A percentile compares a stretch with the other conserved stretches of the same genome.
These are phyloP conservation scores for Calvadosia cruxmelitensis DNA, from an alignment of 30 jellyfish, hydroid and myxozoan genomes.

Conservation along the genomic window DNA sequence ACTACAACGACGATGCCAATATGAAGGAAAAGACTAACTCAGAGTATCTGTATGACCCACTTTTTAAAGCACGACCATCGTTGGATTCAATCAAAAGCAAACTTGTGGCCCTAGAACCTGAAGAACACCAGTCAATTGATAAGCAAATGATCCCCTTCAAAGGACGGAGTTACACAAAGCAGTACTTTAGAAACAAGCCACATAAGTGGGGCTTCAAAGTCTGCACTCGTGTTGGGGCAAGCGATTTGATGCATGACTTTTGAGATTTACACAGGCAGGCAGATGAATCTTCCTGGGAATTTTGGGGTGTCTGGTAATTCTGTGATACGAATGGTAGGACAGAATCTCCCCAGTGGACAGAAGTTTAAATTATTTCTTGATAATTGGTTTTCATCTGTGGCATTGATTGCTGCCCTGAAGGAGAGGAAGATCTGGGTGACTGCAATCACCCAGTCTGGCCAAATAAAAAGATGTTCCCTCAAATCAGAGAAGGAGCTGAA, in stretches of 20 bases:
- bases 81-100: no score
- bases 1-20: no score
- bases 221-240: slow-evolving; percentile 4
- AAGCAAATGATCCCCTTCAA: no score
- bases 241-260: slow-evolving; percentile 13
- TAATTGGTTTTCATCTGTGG: slow-evolving; percentile 24
- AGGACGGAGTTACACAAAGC: no score
- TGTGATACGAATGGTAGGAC: slow-evolving; percentile 5
- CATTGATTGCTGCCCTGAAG: slow-evolving; percentile 14
- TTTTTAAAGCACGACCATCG: neutral
- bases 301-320: slow-evolving; percentile 14
- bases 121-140: no score
- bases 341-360: slow-evolving; percentile 8
- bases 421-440: slow-evolving; percentile 16
- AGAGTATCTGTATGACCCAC: no score
- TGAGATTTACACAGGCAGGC: slow-evolving; percentile 7
- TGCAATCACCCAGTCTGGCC: slow-evolving; percentile 30
- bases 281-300: slow-evolving; percentile 10
- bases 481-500: slow-evolving; percentile 21
- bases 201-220: slow-evolving; percentile 14
- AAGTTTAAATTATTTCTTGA: slow-evolving; percentile 9
- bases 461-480: slow-evolving; percentile 23
- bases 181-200: no score
- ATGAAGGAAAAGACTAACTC: no score
- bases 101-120: no score